Percentiles rank a stretch among this genome's conserved stretches.
These are phyloP conservation scores for Cryptoprocta ferox DNA, from an alignment of 2,797 vertebrate genomes.

Conservation along the genomic window DNA sequence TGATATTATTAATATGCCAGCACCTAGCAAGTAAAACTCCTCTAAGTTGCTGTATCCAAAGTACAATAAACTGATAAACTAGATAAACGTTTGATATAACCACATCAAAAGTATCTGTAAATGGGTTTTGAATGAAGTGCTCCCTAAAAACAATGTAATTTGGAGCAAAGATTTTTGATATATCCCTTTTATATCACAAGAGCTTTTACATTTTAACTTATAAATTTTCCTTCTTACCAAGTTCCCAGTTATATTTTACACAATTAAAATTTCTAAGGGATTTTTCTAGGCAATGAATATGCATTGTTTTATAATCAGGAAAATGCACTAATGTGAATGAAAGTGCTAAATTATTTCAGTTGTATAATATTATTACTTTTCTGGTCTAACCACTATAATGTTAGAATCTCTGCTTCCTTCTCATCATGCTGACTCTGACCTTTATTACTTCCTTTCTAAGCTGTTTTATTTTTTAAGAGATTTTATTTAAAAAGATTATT, in stretches of 20 bases:
- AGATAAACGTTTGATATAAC: neutral
- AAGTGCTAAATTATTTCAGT: neutral
- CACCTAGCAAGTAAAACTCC: neutral
- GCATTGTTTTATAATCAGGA: neutral
- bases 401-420: neutral
- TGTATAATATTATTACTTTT: neutral
- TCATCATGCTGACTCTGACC: neutral
- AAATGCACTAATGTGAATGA: neutral
- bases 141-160: slow-evolving; percentile 29
- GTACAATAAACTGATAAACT: neutral
- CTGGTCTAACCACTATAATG: neutral
- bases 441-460: slow-evolving; percentile 9
- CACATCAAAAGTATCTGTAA: neutral
- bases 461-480: neutral
- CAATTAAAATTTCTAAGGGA: neutral
- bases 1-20: neutral
- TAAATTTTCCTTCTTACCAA: neutral
- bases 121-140: neutral
- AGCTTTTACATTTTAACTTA: slow-evolving; percentile 1
- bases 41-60: neutral
- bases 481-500: neutral
- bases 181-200: neutral
- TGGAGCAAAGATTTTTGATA: slow-evolving; percentile 27
- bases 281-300: neutral
- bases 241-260: slow-evolving; percentile 23